Percentiles rank a stretch among this genome's conserved stretches.
Conservation (phyloP, 2,797 vertebrate genomes). For the Lophotriccus pileatus region DNA sequence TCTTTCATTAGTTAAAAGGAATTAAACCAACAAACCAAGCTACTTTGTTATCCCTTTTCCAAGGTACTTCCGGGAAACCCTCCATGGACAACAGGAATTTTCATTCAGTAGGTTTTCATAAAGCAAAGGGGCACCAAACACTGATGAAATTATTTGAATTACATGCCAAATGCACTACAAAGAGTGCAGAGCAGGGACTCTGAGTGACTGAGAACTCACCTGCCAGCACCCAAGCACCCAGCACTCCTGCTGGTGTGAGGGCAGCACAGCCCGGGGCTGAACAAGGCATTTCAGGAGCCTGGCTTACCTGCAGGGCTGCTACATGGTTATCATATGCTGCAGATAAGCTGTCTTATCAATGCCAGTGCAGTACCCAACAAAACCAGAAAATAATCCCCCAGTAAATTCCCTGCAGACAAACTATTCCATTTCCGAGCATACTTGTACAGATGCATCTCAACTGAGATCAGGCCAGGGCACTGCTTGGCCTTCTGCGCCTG, state of each 20-base stretch:
- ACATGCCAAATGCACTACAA: too few relatives aligned
- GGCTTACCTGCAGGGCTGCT: background rate
- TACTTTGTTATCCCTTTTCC: background rate
- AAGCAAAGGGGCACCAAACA: background rate
- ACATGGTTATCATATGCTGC: fast-evolving
- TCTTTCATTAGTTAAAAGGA: background rate
- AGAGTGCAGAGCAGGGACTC: background rate
- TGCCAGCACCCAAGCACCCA: background rate
- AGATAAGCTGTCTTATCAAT: fast-evolving
- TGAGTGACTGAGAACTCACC: background rate
- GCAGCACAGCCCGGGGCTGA: background rate
- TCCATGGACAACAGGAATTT: too few relatives aligned
- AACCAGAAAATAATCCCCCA: background rate
- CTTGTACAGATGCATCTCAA: background rate
- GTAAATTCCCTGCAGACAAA: background rate
- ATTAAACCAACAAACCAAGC: background rate
- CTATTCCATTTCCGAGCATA: background rate
- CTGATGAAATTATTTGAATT: fast-evolving
- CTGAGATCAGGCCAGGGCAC: background rate
- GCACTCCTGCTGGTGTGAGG: background rate
- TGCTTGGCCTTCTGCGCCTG: background rate
- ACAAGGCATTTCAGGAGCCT: background rate
- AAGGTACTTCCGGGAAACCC: fast-evolving
- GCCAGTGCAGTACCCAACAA: background rate
- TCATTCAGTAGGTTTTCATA: background rate